Evolutionary conservation across 2,888 invertebrate genomes (phyloP).

Genomic region (Itoplectis maculator): DNA sequence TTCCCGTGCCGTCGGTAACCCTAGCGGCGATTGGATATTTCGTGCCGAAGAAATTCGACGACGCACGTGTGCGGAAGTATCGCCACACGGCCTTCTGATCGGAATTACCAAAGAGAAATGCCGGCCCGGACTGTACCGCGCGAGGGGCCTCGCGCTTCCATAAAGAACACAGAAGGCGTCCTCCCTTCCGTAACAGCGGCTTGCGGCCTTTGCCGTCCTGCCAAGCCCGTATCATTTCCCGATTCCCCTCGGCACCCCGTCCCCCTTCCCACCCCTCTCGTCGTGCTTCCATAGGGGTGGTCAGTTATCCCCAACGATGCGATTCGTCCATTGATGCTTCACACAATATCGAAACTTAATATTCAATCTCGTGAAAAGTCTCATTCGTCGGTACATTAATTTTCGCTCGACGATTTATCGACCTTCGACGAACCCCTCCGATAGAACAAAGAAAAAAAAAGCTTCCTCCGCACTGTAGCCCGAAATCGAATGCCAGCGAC

Average conservation of each 20-base stretch:
- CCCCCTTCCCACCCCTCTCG: conserved; percentile 27
- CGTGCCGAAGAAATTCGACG: conserved; percentile 3
- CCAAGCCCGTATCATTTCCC: conserved; percentile 28
- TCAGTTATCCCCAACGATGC: conserved; percentile 31
- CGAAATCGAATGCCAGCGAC: no score
- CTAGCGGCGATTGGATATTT: conserved; percentile 9
- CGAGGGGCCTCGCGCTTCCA: not conserved
- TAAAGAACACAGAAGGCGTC: conserved; percentile 29
- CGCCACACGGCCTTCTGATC: not conserved
- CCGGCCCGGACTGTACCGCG: conserved; percentile 17
- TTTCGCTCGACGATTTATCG: not conserved
- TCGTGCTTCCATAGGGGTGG: conserved; percentile 33
- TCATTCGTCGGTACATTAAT: not conserved
- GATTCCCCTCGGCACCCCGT: conserved; percentile 23
- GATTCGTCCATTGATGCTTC: not conserved
- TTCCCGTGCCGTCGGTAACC: conserved; percentile 3
- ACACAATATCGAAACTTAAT: not conserved
- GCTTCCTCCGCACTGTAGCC: not conserved
- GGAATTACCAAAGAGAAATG: conserved; percentile 19
- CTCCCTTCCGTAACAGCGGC: conserved; percentile 27
- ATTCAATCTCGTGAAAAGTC: not conserved
- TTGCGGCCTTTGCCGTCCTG: not conserved
- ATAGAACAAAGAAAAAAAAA: not conserved
- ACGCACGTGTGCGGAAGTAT: conserved; percentile 29
- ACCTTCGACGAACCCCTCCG: no score